A percentile compares a stretch with the other conserved stretches of the same genome.
phyloP scores from a whole-genome alignment of 2,113 vertebrate species.

The Menidia beryllina region DNA sequence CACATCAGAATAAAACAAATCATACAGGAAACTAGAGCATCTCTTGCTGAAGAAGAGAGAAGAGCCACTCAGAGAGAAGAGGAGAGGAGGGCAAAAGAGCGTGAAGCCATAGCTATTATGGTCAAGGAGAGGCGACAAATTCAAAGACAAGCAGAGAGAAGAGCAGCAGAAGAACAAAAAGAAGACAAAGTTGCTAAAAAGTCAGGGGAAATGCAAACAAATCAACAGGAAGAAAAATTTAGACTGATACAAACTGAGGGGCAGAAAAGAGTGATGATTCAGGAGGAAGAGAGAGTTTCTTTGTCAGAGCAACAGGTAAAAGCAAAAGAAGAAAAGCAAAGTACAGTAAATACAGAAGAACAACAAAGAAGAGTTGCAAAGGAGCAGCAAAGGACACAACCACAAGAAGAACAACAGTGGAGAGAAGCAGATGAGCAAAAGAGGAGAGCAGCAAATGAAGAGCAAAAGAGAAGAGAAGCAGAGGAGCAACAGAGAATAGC shows the following conservation, averaged over 20 bases:
- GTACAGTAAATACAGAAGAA: not conserved
- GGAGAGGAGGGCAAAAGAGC: conserved; percentile 63
- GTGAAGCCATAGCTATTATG: conserved; percentile 48
- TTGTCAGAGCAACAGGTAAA: not conserved
- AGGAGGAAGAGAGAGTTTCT: conserved; percentile 3
- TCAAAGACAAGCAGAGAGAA: conserved; percentile 55
- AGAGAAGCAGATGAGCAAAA: not conserved
- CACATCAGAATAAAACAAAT: conserved; percentile 48
- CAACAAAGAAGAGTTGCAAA: not conserved
- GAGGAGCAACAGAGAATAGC: not conserved
- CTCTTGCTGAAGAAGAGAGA: conserved; percentile 58
- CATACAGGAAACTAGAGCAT: conserved; percentile 58
- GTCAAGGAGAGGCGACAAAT: conserved; percentile 58
- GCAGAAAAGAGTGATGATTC: conserved; percentile 8
- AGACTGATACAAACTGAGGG: conserved; percentile 11
- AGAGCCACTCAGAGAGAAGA: conserved; percentile 58
- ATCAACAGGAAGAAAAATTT: conserved; percentile 24
- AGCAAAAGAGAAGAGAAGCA: conserved; percentile 6
- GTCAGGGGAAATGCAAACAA: conserved; percentile 19
- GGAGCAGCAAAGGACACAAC: not conserved
- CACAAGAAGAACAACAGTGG: conserved; percentile 14
- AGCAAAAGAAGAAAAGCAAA: not conserved
- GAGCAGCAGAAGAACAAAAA: conserved; percentile 45
- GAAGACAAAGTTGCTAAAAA: conserved; percentile 19
- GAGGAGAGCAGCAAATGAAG: not conserved